Conservation (phyloP, 1,140 invertebrate species). For the Bombus fervidus region DNA sequence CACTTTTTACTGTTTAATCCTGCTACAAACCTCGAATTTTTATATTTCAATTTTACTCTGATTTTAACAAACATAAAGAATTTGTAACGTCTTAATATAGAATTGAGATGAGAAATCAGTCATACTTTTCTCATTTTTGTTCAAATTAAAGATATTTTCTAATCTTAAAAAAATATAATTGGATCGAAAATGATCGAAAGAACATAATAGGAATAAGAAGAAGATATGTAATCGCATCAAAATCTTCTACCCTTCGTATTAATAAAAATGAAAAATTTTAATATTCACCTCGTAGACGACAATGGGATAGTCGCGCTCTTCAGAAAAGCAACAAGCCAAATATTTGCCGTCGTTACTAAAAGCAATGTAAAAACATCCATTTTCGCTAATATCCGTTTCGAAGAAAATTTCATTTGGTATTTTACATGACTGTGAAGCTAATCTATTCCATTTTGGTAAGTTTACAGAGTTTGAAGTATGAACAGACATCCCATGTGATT, state of each 20-base stretch:
- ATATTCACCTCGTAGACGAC: slow-evolving; percentile 79
- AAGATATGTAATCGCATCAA: not conserved
- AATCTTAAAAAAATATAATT: too few relatives aligned
- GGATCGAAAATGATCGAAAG: too few relatives aligned
- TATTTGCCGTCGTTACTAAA: slow-evolving; percentile 83
- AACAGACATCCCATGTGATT: slow-evolving; percentile 35
- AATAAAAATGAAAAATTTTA: not conserved
- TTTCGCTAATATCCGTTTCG: slow-evolving; percentile 78
- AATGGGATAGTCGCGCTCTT: slow-evolving; percentile 79
- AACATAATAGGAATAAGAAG: too few relatives aligned
- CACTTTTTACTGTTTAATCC: too few relatives aligned
- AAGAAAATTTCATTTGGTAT: slow-evolving; percentile 83
- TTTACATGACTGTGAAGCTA: slow-evolving; percentile 85
- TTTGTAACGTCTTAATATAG: too few relatives aligned
- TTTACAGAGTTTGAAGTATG: slow-evolving; percentile 60
- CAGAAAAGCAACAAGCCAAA: slow-evolving; percentile 83
- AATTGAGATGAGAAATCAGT: too few relatives aligned
- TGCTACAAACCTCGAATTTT: too few relatives aligned
- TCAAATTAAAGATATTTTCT: too few relatives aligned
- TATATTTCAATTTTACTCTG: too few relatives aligned
- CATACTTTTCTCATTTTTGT: too few relatives aligned
- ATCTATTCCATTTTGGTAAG: slow-evolving; percentile 82
- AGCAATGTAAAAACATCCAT: slow-evolving; percentile 80
- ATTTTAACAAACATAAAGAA: too few relatives aligned
- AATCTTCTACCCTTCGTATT: not conserved